Evolutionary conservation across 2,113 vertebrate genomes (phyloP), one percentile per base, ranked within the genome.

Genomic region (Caloenas nicobarica): DNA sequence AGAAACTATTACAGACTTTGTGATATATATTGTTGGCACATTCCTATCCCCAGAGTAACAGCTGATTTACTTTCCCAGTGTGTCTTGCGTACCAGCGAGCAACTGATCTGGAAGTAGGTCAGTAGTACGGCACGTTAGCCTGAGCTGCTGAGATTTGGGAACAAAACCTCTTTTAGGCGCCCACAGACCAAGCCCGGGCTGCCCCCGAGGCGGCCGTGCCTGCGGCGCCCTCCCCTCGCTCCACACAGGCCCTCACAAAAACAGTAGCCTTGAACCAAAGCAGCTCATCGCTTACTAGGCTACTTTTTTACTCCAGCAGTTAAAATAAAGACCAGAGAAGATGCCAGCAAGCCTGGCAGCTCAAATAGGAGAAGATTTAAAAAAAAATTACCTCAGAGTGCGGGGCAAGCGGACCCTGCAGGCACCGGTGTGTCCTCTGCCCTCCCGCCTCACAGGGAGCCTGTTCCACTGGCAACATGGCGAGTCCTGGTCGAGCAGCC

Each of bases 381-480:
- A 25, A 40, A 68, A 64, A 64, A 14, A 4, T 62, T 62, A 62
- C 34, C 60, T 56, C 54, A 56, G 54, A 56, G 54, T 26, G 14
- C 25, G 16, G 25, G 28, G 19, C 16, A 22, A 56, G 54, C 16
- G 28, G 29, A 8, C 25, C 26, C 51, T 13, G 5, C 26, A 28
- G 51, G 12, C 62, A 7, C 17, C 0, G 2, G 8, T 0, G 21
- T 0, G n/a, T 46, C 51, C 56, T 48, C 38, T 6, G 2, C 10
- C 53, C 5, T 22, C 1, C 10, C 0, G 0, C 77, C 88, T 77
- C 69, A 8, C 2, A 0, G 18, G 3, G 40, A 3, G 53, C 80
- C 71, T 2, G 50, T 10, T 48, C 8, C 0, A 0, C 44, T 0
- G 40, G 78, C 1, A 4, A 7, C 1, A 0, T 1, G 50, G 13